These are phyloP conservation scores for Lycocerus yunnanus DNA, from an alignment of 2,888 invertebrate species.

Conservation along the genomic window DNA sequence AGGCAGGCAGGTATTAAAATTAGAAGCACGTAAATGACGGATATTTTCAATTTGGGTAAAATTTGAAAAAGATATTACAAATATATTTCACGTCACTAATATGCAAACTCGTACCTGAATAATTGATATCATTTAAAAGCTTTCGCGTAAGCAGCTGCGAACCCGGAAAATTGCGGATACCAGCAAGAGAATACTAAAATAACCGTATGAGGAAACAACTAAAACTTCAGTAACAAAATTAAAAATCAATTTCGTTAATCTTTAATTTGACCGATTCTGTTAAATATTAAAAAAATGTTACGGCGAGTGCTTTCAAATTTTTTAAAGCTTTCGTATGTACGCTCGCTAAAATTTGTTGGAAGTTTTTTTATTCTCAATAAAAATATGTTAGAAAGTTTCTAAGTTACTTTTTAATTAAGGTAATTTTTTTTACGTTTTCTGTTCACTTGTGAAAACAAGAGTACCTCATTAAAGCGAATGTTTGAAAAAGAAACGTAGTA, in stretches of 20 bases:
- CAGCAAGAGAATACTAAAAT: conserved; percentile 10
- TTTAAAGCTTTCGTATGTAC: background rate
- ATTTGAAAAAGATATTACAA: conserved; percentile 27
- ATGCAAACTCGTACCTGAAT: conserved; percentile 37
- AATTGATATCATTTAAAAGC: conserved; percentile 42
- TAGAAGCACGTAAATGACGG: conserved; percentile 21
- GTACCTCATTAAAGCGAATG: background rate
- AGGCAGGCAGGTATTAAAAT: background rate
- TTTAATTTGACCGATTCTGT: background rate
- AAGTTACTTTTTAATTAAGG: background rate
- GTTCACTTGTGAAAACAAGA: background rate
- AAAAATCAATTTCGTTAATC: background rate
- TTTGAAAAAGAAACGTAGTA: background rate
- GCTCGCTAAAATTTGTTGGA: background rate
- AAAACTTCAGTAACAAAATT: background rate
- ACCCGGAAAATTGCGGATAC: conserved; percentile 14
- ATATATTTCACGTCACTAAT: conserved; percentile 35
- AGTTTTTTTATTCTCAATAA: background rate
- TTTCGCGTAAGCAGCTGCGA: conserved; percentile 34
- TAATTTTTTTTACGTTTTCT: background rate
- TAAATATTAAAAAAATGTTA: background rate
- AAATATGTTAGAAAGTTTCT: background rate
- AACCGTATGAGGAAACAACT: conserved; percentile 5
- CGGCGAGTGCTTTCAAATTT: background rate
- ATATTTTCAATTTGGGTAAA: conserved; percentile 35